Evolutionary conservation across 1,140 invertebrate genomes (phyloP), one percentile per base, ranked within the genome.

Genomic region (Ericerus pela): DNA sequence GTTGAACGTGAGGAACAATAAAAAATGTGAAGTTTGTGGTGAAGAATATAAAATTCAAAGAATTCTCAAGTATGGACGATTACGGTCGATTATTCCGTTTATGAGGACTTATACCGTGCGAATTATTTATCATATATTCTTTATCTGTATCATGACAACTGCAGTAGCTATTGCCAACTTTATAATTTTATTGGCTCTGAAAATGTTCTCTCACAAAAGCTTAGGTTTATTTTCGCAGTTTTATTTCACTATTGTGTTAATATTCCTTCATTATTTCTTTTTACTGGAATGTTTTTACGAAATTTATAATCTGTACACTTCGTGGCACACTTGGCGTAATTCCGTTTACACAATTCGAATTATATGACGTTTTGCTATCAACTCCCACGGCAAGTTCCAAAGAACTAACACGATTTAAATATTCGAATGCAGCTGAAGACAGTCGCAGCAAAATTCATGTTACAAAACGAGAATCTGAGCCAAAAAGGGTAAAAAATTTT

Each of bases 11-110:
- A 47, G 26, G 14, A 47, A 47, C 14, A 47, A 24, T 10, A 20
- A 16, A 24, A 47, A 24, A 47, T 47, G 41, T 14, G 41, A 47
- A 47, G 41, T 47, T 24, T 47, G 41, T 24, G 41, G 26, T 22
- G 41, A 47, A 2, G 41, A 22, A 14, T 47, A 47, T 24, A 47
- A 47, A 47, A 47, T 47, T 24, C 20, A 47, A 47, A 47, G 41
- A 16, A 47, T 47, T 24, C 20, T 47, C 2, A 47, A 47, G 14
- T 47, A 47, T 24, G 26, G 12, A 18, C 22, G 10, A 47, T 10
- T 47, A 14, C 4, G 10, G 20, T 47, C 41, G 10, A 24, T 47
- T 22, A 5, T 47, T 12, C 41, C 41, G 2, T 47, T 24, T 22
- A 10, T 47, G 12, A 47, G 41, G 16, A 8, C 41, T 47, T 24